phyloP scores from a whole-genome alignment of 2,888 invertebrate genomes.

The Cephalotes varians region DNA sequence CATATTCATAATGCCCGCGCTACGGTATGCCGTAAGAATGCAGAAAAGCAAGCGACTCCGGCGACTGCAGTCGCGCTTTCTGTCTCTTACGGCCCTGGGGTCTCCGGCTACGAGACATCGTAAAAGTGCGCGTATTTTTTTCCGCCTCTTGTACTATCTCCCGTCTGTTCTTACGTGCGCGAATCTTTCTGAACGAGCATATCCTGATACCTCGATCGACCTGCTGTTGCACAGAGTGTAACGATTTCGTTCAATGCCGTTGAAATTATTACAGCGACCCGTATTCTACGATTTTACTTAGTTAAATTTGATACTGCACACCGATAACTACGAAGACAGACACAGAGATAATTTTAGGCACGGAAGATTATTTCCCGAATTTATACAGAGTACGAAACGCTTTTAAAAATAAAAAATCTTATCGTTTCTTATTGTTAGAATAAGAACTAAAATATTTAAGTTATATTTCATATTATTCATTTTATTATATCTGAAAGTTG shows the following conservation, averaged over 20 bases:
- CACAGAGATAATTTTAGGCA: background rate
- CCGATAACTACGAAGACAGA: background rate
- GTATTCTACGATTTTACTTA: background rate
- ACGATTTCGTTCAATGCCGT: background rate
- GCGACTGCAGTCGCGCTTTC: constrained; percentile 44
- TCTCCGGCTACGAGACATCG: constrained; percentile 46
- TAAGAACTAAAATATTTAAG: no score
- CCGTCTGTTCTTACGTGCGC: constrained; percentile 6
- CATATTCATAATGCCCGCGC: constrained; percentile 76
- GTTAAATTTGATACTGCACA: background rate
- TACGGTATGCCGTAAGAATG: constrained; percentile 75
- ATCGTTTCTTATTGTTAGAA: no score
- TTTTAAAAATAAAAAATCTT: no score
- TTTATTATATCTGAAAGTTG: no score
- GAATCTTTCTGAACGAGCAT: constrained; percentile 37
- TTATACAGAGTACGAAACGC: no score
- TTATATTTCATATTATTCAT: no score
- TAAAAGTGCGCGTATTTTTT: constrained; percentile 16
- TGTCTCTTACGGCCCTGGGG: constrained; percentile 26
- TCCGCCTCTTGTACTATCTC: constrained; percentile 18
- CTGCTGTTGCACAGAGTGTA: background rate
- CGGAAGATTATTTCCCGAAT: background rate
- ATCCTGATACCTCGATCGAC: constrained; percentile 26
- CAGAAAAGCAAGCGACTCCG: constrained; percentile 69
- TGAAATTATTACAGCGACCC: background rate